Percentiles rank a stretch among this genome's conserved stretches.
phyloP scores from a whole-genome alignment of 2,113 vertebrate genomes.

The Callionymus lyra region DNA sequence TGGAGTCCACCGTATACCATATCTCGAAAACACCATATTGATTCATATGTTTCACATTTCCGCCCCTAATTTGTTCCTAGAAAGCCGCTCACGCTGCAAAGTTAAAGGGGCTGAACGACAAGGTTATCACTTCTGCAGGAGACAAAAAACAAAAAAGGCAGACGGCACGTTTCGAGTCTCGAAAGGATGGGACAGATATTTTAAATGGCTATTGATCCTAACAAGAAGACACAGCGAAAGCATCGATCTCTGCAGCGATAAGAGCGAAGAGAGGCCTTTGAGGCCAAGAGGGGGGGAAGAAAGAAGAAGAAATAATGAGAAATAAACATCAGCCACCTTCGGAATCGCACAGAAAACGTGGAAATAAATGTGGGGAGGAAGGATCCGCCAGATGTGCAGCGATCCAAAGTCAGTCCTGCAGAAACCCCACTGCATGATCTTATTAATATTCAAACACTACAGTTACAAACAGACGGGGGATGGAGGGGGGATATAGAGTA shows the following conservation, averaged over 20 bases:
- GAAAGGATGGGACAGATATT: slow-evolving; percentile 45
- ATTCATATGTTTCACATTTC: slow-evolving; percentile 18
- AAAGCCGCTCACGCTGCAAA: background rate
- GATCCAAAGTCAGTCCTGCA: slow-evolving; percentile 5
- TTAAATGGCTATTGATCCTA: slow-evolving; percentile 59
- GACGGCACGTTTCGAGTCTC: slow-evolving; percentile 30
- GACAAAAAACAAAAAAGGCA: slow-evolving; percentile 18
- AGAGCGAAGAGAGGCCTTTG: slow-evolving; percentile 16
- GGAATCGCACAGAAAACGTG: background rate
- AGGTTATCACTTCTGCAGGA: slow-evolving; percentile 34
- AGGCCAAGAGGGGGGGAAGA: too few relatives aligned
- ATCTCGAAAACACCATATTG: too few relatives aligned
- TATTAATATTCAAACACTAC: too few relatives aligned
- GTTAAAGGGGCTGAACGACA: slow-evolving; percentile 37
- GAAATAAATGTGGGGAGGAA: slow-evolving; percentile 7
- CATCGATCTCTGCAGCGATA: slow-evolving; percentile 49
- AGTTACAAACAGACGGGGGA: too few relatives aligned
- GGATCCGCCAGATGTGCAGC: slow-evolving; percentile 17
- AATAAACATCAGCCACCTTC: slow-evolving; percentile 4
- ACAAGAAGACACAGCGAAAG: slow-evolving; percentile 18
- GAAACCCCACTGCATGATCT: too few relatives aligned
- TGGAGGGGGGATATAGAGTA: too few relatives aligned
- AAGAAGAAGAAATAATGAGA: slow-evolving; percentile 8
- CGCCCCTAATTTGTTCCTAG: slow-evolving; percentile 10
- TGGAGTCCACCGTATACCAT: slow-evolving; percentile 3